Conservation (phyloP, 1,140 invertebrate genomes). For the Drosophila obscura region DNA sequence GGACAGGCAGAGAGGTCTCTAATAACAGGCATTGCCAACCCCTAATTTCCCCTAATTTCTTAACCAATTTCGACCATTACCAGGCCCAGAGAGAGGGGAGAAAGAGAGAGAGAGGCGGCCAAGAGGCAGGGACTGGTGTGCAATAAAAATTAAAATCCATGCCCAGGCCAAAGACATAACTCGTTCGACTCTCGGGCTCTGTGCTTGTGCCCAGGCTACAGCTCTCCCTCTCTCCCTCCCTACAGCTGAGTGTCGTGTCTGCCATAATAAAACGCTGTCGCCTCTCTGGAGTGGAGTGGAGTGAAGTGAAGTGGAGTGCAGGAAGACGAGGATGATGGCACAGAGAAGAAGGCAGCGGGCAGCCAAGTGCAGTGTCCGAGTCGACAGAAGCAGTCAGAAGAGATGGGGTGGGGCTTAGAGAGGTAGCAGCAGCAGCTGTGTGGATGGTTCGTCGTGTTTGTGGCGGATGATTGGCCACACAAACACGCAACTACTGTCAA, state of each 20-base stretch:
- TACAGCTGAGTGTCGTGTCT: slow-evolving; percentile 62
- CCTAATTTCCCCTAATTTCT: slow-evolving; percentile 84
- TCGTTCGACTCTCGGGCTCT: slow-evolving; percentile 47
- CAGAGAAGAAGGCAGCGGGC: slow-evolving; percentile 22
- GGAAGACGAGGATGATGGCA: slow-evolving; percentile 21
- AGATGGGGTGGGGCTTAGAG: slow-evolving; percentile 30
- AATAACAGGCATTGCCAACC: slow-evolving; percentile 79
- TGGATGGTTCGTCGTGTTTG: slow-evolving; percentile 47
- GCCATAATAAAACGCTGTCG: slow-evolving; percentile 73
- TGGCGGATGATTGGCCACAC: slow-evolving; percentile 79
- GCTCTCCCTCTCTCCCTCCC: slow-evolving; percentile 33
- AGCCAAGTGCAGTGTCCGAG: slow-evolving; percentile 46
- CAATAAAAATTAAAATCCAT: slow-evolving; percentile 83
- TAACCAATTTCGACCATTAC: slow-evolving; percentile 83
- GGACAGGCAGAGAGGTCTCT: slow-evolving; percentile 50
- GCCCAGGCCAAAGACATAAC: slow-evolving; percentile 66
- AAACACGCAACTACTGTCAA: slow-evolving; percentile 83
- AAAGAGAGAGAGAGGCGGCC: neutral
- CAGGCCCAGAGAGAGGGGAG: slow-evolving; percentile 40
- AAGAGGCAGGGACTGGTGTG: slow-evolving; percentile 48
- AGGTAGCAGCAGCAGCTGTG: slow-evolving; percentile 55
- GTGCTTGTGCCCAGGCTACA: neutral
- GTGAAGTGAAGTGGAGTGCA: slow-evolving; percentile 18
- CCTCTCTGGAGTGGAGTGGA: slow-evolving; percentile 40
- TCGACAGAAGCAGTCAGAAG: slow-evolving; percentile 17